Evolutionary conservation across 2,888 invertebrate genomes (phyloP).

Genomic region (Mesoligia furuncula): DNA sequence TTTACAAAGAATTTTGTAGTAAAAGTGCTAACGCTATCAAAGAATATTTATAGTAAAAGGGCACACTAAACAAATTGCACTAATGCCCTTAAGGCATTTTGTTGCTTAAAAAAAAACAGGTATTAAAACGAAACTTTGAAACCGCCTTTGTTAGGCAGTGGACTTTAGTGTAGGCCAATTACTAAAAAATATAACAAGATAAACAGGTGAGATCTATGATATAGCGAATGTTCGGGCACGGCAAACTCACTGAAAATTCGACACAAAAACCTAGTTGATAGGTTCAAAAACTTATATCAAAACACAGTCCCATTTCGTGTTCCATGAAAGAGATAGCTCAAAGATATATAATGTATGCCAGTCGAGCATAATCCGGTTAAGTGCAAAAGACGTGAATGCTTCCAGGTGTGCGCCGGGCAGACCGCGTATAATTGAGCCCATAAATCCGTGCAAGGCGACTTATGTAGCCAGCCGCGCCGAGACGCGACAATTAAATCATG

Average conservation of each 20-base stretch:
- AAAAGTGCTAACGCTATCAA: no score
- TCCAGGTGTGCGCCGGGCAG: conserved; percentile 71
- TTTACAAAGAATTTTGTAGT: conserved; percentile 19
- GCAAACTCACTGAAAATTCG: background rate
- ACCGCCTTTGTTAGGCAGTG: background rate
- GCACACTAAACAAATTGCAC: no score
- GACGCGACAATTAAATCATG: conserved; percentile 88
- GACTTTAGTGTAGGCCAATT: background rate
- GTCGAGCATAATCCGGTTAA: conserved; percentile 75
- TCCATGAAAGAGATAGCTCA: conserved; percentile 48
- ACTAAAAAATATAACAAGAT: background rate
- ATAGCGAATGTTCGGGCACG: background rate
- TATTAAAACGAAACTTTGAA: background rate
- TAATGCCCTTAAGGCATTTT: no score
- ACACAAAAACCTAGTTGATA: conserved; percentile 2
- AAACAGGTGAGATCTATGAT: background rate
- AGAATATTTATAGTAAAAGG: conserved; percentile 13
- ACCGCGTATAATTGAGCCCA: conserved; percentile 87
- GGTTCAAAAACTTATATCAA: conserved; percentile 23
- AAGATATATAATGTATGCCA: conserved; percentile 66
- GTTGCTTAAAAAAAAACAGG: background rate
- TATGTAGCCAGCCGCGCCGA: conserved; percentile 76
- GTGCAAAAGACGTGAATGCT: conserved; percentile 73
- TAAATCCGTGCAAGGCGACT: conserved; percentile 84
- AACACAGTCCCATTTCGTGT: conserved; percentile 48